These are phyloP conservation scores for Halcyon senegalensis DNA, from an alignment of 2,113 vertebrate genomes.

Conservation along the genomic window DNA sequence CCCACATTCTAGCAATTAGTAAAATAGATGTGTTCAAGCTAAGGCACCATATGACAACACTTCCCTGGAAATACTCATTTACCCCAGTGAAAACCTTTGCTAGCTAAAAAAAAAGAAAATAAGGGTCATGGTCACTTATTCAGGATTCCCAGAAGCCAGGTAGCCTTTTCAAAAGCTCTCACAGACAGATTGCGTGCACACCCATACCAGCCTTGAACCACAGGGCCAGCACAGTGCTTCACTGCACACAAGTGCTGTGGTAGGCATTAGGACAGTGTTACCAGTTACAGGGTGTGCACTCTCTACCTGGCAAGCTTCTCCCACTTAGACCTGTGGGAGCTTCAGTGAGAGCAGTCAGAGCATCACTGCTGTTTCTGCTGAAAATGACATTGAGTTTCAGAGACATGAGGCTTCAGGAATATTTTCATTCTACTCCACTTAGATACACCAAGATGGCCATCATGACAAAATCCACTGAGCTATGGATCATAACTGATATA, in stretches of 20 bases:
- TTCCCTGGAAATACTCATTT: neutral
- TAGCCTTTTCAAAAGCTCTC: neutral
- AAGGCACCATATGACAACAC: neutral
- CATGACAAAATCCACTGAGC: neutral
- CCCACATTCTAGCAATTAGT: neutral
- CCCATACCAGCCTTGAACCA: neutral
- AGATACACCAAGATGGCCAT: neutral
- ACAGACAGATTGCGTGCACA: neutral
- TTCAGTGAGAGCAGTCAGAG: neutral
- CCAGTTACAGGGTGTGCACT: fast-evolving
- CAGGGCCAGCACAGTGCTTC: neutral
- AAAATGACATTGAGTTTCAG: neutral
- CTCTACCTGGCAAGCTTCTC: neutral
- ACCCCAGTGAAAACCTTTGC: neutral
- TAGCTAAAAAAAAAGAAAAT: neutral
- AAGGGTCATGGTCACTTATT: neutral
- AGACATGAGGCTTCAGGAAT: neutral
- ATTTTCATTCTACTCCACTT: neutral
- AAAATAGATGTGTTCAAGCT: neutral
- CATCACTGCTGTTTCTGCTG: neutral
- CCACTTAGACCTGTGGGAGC: neutral
- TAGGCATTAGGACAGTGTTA: fast-evolving
- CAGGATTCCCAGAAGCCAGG: neutral
- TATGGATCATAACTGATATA: neutral
- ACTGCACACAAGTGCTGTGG: fast-evolving